A percentile compares a stretch with the other conserved stretches of the same genome.
phyloP scores from a whole-genome alignment of 2,797 vertebrate genomes.

The Pseudochaenichthys georgianus region DNA sequence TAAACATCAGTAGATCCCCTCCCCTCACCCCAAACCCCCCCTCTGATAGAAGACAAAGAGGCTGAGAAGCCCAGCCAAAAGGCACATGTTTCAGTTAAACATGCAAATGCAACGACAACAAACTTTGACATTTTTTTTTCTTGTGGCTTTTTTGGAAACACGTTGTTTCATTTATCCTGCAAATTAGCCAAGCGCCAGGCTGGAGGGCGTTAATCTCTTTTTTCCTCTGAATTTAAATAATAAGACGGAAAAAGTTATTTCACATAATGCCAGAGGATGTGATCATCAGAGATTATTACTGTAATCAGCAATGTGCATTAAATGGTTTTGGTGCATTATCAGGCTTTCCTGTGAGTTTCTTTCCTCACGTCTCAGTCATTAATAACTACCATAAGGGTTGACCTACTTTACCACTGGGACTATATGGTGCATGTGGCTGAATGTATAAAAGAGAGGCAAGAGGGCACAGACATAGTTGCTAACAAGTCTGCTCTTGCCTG shows the following conservation, averaged over 20 bases:
- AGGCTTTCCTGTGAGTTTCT: slow-evolving; percentile 17
- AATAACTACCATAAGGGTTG: slow-evolving; percentile 54
- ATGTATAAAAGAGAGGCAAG: slow-evolving; percentile 54
- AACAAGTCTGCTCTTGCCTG: slow-evolving; percentile 41
- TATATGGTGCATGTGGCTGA: slow-evolving; percentile 53
- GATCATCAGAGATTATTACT: slow-evolving; percentile 53
- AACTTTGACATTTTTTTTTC: slow-evolving; percentile 51
- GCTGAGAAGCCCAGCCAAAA: slow-evolving; percentile 44
- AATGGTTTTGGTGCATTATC: slow-evolving; percentile 34
- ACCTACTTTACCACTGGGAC: slow-evolving; percentile 51
- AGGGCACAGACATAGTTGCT: slow-evolving; percentile 31
- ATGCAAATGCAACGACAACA: slow-evolving; percentile 56
- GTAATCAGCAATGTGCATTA: slow-evolving; percentile 43
- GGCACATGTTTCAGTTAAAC: slow-evolving; percentile 65
- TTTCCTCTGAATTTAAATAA: slow-evolving; percentile 70
- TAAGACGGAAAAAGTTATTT: slow-evolving; percentile 44
- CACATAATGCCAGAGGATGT: slow-evolving; percentile 67
- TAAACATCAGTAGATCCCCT: slow-evolving; percentile 31
- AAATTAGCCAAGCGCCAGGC: slow-evolving; percentile 71
- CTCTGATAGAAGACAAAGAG: slow-evolving; percentile 43
- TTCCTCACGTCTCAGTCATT: slow-evolving; percentile 47
- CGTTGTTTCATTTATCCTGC: slow-evolving; percentile 72
- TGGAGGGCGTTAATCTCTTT: slow-evolving; percentile 55
- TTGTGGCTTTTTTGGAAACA: slow-evolving; percentile 62
- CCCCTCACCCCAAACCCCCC: slow-evolving; percentile 2